Evolutionary conservation across 2,888 invertebrate genomes (phyloP), one percentile per base, ranked within the genome.

Genomic region (Dermolepida albohirtum): DNA sequence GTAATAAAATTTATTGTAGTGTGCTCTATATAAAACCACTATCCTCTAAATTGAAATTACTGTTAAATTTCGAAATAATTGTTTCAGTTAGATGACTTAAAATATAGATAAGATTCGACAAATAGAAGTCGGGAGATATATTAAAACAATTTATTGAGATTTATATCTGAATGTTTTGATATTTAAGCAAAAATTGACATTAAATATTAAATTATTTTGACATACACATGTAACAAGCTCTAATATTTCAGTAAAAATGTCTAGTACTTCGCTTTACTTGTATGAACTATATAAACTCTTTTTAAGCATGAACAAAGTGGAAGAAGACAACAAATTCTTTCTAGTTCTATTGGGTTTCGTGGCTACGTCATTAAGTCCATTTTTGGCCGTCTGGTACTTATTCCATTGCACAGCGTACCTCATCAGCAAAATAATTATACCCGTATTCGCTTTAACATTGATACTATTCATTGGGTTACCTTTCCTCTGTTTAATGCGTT

Each of bases 401-500:
- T 47, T 69, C 29, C 49, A 70, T 29, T 72, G 70, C 62, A 50
- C 69, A 12, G 64, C 67, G 16, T 67, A 70, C 64, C 22, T 65
- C 16, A 51, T 70, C 11, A 57, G 70, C 41, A 68, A 65, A 7
- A 51, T 70, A 27, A 7, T 73, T 5, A 51, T 74, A 52, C 72
- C 74, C 6, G 17, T 71, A 22, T 12, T 66, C 12, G 70, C 71
- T n/a, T 29, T 71, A 27, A 10, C 63, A 47, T 50, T 74, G 43
- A 44, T 73, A 54, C 8, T 74, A 40, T 67, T 73, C 63, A 34
- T 74, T 14, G 74, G 73, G 8, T 57, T 74, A 22, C 74, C 74
- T 5, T 52, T 74, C 50, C 22, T 74, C 1, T 70, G 71, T 14
- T 8, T 73, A 11, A 59, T 70, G 44, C 63, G 67, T 12, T 70